Evolutionary conservation across 37 sponge, comb jelly and placozoan genomes (phyloP).

Genomic region (Beroe ovata): DNA sequence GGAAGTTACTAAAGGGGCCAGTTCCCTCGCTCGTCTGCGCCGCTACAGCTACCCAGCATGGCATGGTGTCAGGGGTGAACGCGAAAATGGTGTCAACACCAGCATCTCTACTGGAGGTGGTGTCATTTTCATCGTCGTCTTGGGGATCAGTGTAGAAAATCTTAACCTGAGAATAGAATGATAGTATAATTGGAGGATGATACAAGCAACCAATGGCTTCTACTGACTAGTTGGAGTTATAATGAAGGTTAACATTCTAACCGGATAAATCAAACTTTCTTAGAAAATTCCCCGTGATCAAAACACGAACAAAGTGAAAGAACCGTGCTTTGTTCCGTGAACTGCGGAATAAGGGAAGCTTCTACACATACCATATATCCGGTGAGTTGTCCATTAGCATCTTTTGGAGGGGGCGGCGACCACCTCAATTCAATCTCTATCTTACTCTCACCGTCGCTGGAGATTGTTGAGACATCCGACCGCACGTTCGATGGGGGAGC

Average conservation of each 20-base stretch:
- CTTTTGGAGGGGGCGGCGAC: background rate
- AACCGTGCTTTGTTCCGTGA: too few relatives aligned
- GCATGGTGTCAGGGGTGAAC: background rate
- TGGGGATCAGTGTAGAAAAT: slow-evolving; percentile 32
- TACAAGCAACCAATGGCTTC: too few relatives aligned
- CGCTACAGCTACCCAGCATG: slow-evolving; percentile 52
- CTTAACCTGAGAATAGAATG: slow-evolving; percentile 45
- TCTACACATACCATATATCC: slow-evolving; percentile 40
- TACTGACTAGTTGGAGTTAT: too few relatives aligned
- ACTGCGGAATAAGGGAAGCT: too few relatives aligned
- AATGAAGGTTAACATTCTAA: too few relatives aligned
- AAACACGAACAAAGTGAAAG: too few relatives aligned
- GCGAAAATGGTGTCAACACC: background rate
- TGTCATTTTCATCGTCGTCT: slow-evolving; percentile 3
- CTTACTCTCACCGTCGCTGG: background rate
- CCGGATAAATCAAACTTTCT: too few relatives aligned
- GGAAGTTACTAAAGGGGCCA: slow-evolving; percentile 29
- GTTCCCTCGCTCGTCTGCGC: slow-evolving; percentile 18
- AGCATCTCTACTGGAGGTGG: background rate
- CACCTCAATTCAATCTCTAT: background rate
- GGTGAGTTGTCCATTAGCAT: slow-evolving; percentile 35
- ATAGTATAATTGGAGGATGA: too few relatives aligned
- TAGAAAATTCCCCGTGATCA: too few relatives aligned
- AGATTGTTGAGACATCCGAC: background rate
- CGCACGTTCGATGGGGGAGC: slow-evolving; percentile 14